Base-by-base conservation (phyloP, 1,140 invertebrate species). In the Dolichoris vasculosae region DNA sequence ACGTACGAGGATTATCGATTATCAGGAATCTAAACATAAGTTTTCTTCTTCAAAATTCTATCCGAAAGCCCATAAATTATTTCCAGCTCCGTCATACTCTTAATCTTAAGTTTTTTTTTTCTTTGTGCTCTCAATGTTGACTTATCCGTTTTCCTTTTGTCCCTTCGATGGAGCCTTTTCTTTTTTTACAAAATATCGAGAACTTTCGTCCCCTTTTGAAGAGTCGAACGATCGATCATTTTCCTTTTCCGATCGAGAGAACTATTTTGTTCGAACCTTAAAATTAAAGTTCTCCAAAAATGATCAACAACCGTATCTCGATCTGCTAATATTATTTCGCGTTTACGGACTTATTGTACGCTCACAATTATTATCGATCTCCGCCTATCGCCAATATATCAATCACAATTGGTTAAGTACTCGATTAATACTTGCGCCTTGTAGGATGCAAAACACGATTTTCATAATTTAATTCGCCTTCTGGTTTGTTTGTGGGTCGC, bases 331-430 rank as follows among this genome's bases (percentile, higher is more conserved):
- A 43, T 51, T 32, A 83, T 76, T 7, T 83, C 69, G 51, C 73
- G 30, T 69, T 78, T 35, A 75, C 77, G 67, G 51, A 80, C 23
- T 85, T 86, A 82, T 86, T 86, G 80, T 86, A 82, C 80, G 84
- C 55, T 82, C 84, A 86, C 84, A 86, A 86, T 86, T 86, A 86
- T 81, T 85, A 85, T 81, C 78, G 84, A 51, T 81, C 51, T 85
- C 69, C 55, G 78, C 78, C 43, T 71, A 78, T 78, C 80, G 73
- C 84, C 82, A 77, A 86, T 43, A 67, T 59, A 71, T 82, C 79
- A 78, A 82, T 86, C 80, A 82, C 84, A 86, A 82, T 85, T 64
- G 78, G 55, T 82, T 59, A 71, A 85, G 84, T 85, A 85, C 84
- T 85, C 43, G 67, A 67, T 85, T 64, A 81, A 81, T 85, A 85